phyloP scores from a whole-genome alignment of 2,888 invertebrate genomes.

The Gymnoscelis rufifasciata region DNA sequence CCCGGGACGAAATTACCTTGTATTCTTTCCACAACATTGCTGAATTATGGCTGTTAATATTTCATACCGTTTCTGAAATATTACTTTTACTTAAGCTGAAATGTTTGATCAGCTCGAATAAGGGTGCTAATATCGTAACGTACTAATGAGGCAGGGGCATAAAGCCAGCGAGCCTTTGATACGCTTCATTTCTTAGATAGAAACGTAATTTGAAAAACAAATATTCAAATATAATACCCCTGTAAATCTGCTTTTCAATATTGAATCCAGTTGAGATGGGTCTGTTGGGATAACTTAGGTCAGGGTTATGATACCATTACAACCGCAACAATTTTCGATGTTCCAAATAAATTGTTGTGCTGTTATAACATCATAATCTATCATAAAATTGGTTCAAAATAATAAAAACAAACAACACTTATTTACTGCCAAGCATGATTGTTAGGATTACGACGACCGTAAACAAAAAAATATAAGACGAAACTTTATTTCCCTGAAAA shows the following conservation, averaged over 20 bases:
- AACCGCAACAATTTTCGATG: too few relatives aligned
- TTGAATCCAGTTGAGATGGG: too few relatives aligned
- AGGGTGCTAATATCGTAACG: too few relatives aligned
- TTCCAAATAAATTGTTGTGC: neutral
- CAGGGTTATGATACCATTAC: neutral
- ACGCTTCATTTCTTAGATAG: neutral
- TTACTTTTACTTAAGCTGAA: slow-evolving; percentile 14
- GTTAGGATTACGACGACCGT: slow-evolving; percentile 32
- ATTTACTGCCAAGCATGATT: slow-evolving; percentile 36
- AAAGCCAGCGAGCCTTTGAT: too few relatives aligned
- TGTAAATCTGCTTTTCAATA: neutral
- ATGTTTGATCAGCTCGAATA: too few relatives aligned
- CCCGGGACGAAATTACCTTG: slow-evolving; percentile 28
- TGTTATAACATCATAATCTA: neutral
- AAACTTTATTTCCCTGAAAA: slow-evolving; percentile 24
- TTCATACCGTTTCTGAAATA: slow-evolving; percentile 16
- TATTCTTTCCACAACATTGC: slow-evolving; percentile 29
- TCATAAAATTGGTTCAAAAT: slow-evolving; percentile 15
- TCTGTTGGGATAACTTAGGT: neutral
- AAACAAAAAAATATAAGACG: slow-evolving; percentile 33
- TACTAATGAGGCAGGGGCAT: too few relatives aligned
- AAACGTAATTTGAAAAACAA: too few relatives aligned
- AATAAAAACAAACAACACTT: slow-evolving; percentile 28
- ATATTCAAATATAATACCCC: neutral
- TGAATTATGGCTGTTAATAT: slow-evolving; percentile 26